phyloP scores from a whole-genome alignment of 2,888 invertebrate genomes.

The Coleophora deauratella region DNA sequence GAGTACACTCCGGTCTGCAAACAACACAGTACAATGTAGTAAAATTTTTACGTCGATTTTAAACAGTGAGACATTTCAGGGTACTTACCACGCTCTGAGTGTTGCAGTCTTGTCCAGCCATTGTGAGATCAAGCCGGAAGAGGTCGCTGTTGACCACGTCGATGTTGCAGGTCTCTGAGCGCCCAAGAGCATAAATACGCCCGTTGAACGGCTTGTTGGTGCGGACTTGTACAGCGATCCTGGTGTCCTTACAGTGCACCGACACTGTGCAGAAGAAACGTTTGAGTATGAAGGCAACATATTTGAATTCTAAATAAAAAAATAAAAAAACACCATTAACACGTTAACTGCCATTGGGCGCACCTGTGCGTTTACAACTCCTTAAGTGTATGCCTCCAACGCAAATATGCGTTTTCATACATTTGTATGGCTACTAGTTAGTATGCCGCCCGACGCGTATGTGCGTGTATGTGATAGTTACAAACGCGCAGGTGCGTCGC shows the following conservation, averaged over 20 bases:
- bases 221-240: conserved; percentile 92
- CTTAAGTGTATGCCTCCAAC: no score
- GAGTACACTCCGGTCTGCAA: conserved; percentile 91
- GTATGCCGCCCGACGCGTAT: no score
- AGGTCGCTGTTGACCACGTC: conserved; percentile 94
- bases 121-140: conserved; percentile 92
- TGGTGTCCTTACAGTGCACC: conserved; percentile 94
- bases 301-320: no score
- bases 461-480: no score
- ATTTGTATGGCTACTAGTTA: no score
- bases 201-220: conserved; percentile 97
- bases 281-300: no score
- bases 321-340: no score
- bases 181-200: conserved; percentile 92
- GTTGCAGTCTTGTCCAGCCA: conserved; percentile 96
- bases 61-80: not conserved
- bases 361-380: no score
- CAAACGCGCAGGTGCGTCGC: no score
- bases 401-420: no score
- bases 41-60: no score
- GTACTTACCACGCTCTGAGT: conserved; percentile 93
- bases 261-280: conserved; percentile 81
- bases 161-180: conserved; percentile 96
- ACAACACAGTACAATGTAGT: not conserved
- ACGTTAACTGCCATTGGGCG: no score